Percentiles rank a stretch among this genome's conserved stretches.
These are phyloP conservation scores for Danio aesculapii DNA, from an alignment of 2,797 vertebrate species.

Conservation along the genomic window DNA sequence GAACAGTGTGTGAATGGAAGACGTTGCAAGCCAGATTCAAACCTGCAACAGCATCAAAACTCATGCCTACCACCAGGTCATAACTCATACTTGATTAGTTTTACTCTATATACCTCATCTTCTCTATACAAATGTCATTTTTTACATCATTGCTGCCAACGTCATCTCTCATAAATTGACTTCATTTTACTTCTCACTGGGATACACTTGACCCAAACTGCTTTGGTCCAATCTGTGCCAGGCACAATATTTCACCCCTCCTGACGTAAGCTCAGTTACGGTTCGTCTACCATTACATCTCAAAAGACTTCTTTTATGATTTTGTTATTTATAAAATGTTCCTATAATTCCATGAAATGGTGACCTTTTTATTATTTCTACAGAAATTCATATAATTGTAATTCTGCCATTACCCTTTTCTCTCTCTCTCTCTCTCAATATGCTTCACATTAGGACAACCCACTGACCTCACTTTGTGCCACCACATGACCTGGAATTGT, in stretches of 20 bases:
- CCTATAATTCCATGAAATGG: conserved; percentile 45
- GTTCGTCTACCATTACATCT: conserved; percentile 48
- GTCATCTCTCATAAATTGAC: conserved; percentile 54
- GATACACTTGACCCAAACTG: conserved; percentile 39
- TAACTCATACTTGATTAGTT: not conserved
- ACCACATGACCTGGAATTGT: conserved; percentile 42
- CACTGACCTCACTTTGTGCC: conserved; percentile 23
- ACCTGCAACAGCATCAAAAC: not conserved
- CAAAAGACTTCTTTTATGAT: conserved; percentile 60
- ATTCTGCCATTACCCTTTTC: not conserved
- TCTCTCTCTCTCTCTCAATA: conserved; percentile 30
- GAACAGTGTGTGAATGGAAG: too few relatives aligned
- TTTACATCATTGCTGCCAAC: conserved; percentile 31
- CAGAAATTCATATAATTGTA: conserved; percentile 55
- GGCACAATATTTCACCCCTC: conserved; percentile 54
- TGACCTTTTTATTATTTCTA: conserved; percentile 46
- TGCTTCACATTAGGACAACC: conserved; percentile 55
- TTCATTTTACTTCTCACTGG: conserved; percentile 46
- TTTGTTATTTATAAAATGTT: conserved; percentile 56
- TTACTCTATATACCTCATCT: not conserved
- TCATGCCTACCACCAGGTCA: not conserved
- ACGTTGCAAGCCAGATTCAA: conserved; percentile 14
- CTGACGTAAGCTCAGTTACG: conserved; percentile 56
- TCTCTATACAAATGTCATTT: conserved; percentile 19
- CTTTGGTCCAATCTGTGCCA: conserved; percentile 33